These are phyloP conservation scores for Cettia cetti DNA, from an alignment of 2,113 vertebrate species.

Conservation along the genomic window DNA sequence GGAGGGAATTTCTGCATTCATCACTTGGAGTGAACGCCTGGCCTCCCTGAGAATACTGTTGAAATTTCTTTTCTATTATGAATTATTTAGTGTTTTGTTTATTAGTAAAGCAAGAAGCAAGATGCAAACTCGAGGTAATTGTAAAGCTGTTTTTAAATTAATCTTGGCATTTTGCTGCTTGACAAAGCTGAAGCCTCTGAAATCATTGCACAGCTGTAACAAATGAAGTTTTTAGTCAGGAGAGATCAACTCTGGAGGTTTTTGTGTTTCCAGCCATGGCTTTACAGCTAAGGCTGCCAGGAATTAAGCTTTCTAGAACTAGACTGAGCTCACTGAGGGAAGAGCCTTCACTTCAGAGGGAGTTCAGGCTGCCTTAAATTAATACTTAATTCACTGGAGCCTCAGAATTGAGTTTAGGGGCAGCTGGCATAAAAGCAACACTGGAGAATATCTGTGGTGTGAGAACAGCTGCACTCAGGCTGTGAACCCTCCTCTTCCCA, in stretches of 20 bases:
- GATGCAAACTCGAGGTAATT: background rate
- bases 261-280: background rate
- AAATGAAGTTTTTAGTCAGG: background rate
- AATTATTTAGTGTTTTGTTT: background rate
- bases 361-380: background rate
- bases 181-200: background rate
- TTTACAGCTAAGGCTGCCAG: background rate
- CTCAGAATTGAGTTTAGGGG: background rate
- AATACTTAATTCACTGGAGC: background rate
- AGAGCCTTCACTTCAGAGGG: background rate
- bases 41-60: background rate
- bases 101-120: background rate
- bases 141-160: background rate
- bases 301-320: background rate
- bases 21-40: rapidly evolving
- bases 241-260: background rate
- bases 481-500: background rate
- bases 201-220: background rate
- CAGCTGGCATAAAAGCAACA: background rate
- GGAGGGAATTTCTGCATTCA: background rate
- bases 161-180: background rate
- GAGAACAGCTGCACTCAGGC: background rate
- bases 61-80: background rate
- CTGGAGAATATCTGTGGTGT: background rate
- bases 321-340: background rate